These are phyloP conservation scores for Cephalotes varians DNA, from an alignment of 2,888 invertebrate species.

Conservation along the genomic window DNA sequence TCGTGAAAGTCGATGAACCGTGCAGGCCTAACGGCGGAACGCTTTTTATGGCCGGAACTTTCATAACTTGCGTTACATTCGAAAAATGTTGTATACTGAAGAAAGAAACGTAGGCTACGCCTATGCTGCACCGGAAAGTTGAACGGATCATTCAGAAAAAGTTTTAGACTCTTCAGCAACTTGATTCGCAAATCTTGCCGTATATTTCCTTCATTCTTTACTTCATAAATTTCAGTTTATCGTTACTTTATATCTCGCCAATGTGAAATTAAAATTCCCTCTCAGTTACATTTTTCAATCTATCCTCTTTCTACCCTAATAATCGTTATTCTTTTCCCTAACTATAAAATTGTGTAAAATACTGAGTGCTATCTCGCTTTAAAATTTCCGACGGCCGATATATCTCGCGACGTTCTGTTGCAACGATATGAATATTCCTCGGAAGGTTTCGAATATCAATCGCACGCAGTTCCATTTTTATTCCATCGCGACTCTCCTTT, in stretches of 20 bases:
- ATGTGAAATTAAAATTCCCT: neutral
- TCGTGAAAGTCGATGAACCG: constrained; percentile 69
- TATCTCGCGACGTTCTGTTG: neutral
- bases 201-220: neutral
- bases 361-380: neutral
- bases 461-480: neutral
- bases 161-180: neutral
- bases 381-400: neutral
- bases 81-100: neutral
- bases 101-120: constrained; percentile 6
- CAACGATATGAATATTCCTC: neutral
- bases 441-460: constrained; percentile 9
- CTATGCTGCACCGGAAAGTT: constrained; percentile 2
- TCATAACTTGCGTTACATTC: constrained; percentile 34
- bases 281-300: neutral
- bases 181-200: neutral
- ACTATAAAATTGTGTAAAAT: neutral
- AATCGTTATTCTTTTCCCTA: neutral
- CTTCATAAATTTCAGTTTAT: neutral
- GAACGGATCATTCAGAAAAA: constrained; percentile 27
- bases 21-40: constrained; percentile 44
- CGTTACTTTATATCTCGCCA: neutral
- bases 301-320: neutral
- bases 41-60: constrained; percentile 43
- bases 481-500: neutral